Conservation (phyloP, 1,140 invertebrate species). For the Nasonia longicornis region DNA sequence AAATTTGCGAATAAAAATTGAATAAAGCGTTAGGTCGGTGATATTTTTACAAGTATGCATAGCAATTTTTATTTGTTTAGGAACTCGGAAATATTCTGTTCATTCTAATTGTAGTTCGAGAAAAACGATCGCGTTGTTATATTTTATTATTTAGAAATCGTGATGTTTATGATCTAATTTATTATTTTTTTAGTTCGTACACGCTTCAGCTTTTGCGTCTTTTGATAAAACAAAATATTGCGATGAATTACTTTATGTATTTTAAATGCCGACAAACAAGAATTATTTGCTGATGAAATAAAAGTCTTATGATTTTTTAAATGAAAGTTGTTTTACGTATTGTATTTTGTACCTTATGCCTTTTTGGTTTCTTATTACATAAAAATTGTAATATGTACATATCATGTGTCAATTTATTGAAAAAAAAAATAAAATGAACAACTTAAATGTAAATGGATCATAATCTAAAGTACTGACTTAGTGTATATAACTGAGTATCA, state of each 20-base stretch:
- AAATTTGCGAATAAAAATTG: constrained; percentile 15
- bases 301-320: constrained; percentile 41
- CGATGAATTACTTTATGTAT: constrained; percentile 35
- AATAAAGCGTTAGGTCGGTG: constrained; percentile 14
- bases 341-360: constrained; percentile 28
- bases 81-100: constrained; percentile 25
- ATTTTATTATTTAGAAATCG: constrained; percentile 40
- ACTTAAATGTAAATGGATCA: constrained; percentile 35
- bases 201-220: constrained; percentile 39
- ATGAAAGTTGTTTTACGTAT: constrained; percentile 9
- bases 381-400: constrained; percentile 44
- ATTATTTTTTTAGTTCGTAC: constrained; percentile 31
- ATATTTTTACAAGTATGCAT: constrained; percentile 29
- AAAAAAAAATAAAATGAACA: constrained; percentile 43
- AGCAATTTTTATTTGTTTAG: constrained; percentile 37
- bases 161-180: constrained; percentile 42
- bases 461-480: constrained; percentile 59
- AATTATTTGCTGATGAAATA: constrained; percentile 40
- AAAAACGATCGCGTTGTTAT: constrained; percentile 39
- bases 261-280: constrained; percentile 26
- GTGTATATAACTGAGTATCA: constrained; percentile 66
- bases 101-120: constrained; percentile 8
- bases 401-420: constrained; percentile 44
- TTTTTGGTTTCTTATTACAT: constrained; percentile 31
- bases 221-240: constrained; percentile 38